Evolutionary conservation across 2,113 vertebrate species (phyloP).

Genomic region (Malaclemys terrapin): DNA sequence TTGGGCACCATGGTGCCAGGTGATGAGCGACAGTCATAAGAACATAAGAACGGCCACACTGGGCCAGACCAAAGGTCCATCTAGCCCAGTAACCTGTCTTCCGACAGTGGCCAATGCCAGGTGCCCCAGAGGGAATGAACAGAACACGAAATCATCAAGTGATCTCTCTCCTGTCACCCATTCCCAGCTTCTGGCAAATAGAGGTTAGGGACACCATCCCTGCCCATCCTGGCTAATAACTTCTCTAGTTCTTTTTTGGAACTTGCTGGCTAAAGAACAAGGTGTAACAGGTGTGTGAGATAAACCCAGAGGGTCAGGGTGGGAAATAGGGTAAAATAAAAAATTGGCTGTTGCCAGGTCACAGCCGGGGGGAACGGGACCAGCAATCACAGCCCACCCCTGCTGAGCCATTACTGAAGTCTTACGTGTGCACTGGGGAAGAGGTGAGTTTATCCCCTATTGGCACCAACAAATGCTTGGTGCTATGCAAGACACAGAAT

Average conservation of each 20-base stretch:
- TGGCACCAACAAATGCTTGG: not conserved
- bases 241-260: no score
- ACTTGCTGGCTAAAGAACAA: not conserved
- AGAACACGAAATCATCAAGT: no score
- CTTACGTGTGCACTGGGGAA: not conserved
- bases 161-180: no score
- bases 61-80: no score
- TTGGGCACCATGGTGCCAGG: not conserved
- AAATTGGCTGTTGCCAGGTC: not conserved
- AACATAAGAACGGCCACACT: no score
- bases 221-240: no score
- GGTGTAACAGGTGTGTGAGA: not conserved
- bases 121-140: no score
- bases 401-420: not conserved
- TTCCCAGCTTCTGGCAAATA: no score
- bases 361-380: not conserved
- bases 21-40: fast-evolving
- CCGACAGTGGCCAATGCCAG: no score
- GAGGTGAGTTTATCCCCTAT: not conserved
- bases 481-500: not conserved
- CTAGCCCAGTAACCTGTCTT: no score
- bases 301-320: not conserved
- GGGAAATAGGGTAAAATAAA: fast-evolving
- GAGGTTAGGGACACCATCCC: no score
- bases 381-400: fast-evolving